phyloP scores from a whole-genome alignment of 2,797 vertebrate genomes.

The Myotis vivesi region DNA sequence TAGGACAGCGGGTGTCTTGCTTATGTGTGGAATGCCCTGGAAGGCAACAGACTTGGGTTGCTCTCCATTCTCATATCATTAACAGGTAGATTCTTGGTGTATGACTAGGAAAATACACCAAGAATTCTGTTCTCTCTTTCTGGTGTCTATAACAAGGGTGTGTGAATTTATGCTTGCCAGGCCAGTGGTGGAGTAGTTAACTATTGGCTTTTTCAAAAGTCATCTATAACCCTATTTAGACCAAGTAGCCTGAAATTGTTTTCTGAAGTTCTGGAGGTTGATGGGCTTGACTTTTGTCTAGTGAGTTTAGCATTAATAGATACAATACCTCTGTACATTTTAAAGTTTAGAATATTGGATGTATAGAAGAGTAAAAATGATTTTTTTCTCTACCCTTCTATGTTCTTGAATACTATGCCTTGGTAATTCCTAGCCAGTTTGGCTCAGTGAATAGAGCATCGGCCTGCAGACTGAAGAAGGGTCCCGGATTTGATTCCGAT shows the following conservation, averaged over 20 bases:
- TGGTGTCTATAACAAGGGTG: not conserved
- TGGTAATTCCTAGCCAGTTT: no score
- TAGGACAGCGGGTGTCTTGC: not conserved
- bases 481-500: no score
- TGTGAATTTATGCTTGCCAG: not conserved
- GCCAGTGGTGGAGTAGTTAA: not conserved
- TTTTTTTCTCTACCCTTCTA: not conserved
- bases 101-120: not conserved
- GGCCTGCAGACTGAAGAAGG: no score
- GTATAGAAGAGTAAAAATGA: not conserved
- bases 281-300: not conserved
- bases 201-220: not conserved
- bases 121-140: not conserved
- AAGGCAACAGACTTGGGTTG: not conserved
- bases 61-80: not conserved
- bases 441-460: no score
- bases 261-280: not conserved
- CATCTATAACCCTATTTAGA: not conserved
- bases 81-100: not conserved
- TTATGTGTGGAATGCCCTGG: not conserved
- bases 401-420: not conserved
- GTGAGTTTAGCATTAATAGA: not conserved
- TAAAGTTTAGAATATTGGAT: not conserved
- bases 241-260: not conserved
- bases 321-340: not conserved